A percentile compares a stretch with the other conserved stretches of the same genome.
Evolutionary conservation across 2,888 invertebrate genomes (phyloP).

Genomic region (Parthenolecanium corni): DNA sequence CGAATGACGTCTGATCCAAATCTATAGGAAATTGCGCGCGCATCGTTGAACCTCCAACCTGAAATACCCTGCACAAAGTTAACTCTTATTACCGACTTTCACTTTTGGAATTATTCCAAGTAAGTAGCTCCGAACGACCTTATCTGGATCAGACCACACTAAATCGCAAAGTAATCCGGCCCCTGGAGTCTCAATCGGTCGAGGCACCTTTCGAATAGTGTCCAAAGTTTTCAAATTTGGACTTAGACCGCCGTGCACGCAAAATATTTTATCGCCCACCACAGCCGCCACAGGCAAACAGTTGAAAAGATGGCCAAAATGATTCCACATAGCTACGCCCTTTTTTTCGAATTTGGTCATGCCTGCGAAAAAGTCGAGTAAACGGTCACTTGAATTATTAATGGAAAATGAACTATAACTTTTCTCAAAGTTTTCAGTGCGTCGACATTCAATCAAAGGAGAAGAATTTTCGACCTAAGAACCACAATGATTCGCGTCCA

Average conservation of each 20-base stretch:
- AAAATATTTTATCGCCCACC: slow-evolving; percentile 23
- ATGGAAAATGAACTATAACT: no score
- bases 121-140: neutral
- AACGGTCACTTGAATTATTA: no score
- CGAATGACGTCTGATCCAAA: slow-evolving; percentile 17
- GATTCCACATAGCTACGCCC: slow-evolving; percentile 3
- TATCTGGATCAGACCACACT: slow-evolving; percentile 26
- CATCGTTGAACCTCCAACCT: slow-evolving; percentile 9
- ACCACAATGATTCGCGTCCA: no score
- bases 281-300: slow-evolving; percentile 15
- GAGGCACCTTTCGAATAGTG: slow-evolving; percentile 12
- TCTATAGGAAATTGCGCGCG: slow-evolving; percentile 20
- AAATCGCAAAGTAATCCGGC: slow-evolving; percentile 19
- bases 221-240: slow-evolving; percentile 15
- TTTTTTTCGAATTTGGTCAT: slow-evolving; percentile 4
- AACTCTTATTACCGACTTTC: neutral
- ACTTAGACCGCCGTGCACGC: slow-evolving; percentile 25
- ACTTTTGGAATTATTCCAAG: neutral
- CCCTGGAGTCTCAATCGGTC: slow-evolving; percentile 9
- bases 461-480: no score
- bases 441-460: no score
- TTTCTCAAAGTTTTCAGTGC: no score
- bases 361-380: neutral
- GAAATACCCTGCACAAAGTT: neutral
- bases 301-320: slow-evolving; percentile 15